Evolutionary conservation across 2,888 invertebrate genomes (phyloP).

Genomic region (Galerucella pusilla): DNA sequence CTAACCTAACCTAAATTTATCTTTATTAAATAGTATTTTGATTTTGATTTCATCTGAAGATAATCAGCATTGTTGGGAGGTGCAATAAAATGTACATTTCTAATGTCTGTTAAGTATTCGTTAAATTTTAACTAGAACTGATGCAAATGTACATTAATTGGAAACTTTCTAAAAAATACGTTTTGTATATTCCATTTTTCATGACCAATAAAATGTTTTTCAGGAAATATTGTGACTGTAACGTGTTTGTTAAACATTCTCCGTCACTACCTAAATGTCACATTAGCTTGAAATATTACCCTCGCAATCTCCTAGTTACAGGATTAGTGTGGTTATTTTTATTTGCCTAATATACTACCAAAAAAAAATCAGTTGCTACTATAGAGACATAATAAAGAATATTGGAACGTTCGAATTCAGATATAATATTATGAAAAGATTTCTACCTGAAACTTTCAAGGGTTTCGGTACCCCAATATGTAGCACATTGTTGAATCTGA

Average conservation of each 20-base stretch:
- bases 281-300: slow-evolving; percentile 3
- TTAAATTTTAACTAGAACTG: too few species aligned
- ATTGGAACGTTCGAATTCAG: slow-evolving; percentile 11
- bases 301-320: background rate
- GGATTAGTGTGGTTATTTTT: slow-evolving; percentile 18
- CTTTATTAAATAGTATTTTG: too few species aligned
- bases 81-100: too few species aligned
- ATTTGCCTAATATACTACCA: slow-evolving; percentile 20
- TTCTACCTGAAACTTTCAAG: slow-evolving; percentile 18
- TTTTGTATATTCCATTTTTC: too few species aligned
- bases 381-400: slow-evolving; percentile 19
- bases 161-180: too few species aligned
- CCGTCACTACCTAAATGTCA: background rate
- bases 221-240: background rate
- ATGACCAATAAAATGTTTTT: too few species aligned
- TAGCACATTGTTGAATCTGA: slow-evolving; percentile 6
- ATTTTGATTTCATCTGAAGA: too few species aligned
- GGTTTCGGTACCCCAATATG: slow-evolving; percentile 15
- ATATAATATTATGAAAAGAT: slow-evolving; percentile 9
- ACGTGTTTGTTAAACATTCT: background rate
- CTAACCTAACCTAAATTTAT: too few species aligned
- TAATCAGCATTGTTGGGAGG: too few species aligned
- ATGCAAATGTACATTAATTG: too few species aligned
- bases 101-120: too few species aligned
- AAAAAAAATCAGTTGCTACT: slow-evolving; percentile 12